Evolutionary conservation across 1,140 invertebrate genomes (phyloP).

Genomic region (Lordiphosa clarofinis): DNA sequence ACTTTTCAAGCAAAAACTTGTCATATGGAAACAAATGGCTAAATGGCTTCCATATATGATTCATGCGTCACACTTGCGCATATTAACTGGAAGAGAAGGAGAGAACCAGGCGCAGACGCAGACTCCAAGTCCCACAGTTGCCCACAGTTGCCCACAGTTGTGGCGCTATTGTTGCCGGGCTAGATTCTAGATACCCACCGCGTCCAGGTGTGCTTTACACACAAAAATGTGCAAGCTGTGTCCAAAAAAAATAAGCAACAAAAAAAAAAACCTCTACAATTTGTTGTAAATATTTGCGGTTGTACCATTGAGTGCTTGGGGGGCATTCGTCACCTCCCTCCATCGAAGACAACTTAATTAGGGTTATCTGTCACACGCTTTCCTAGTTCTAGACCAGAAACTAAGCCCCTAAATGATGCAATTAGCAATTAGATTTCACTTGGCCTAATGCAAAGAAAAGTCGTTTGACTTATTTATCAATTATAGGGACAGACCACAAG

Average conservation of each 20-base stretch:
- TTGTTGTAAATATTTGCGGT: constrained; percentile 35
- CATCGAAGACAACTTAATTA: constrained; percentile 59
- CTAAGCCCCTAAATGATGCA: constrained; percentile 61
- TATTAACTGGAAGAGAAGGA: constrained; percentile 40
- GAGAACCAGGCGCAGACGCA: constrained; percentile 10
- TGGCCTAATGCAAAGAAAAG: constrained; percentile 61
- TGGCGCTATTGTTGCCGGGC: constrained; percentile 58
- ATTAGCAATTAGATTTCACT: constrained; percentile 76
- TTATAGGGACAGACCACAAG: constrained; percentile 42
- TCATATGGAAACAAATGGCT: constrained; percentile 30
- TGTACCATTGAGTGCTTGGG: not conserved
- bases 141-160: constrained; percentile 35
- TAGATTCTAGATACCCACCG: constrained; percentile 66
- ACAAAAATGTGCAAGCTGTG: constrained; percentile 59
- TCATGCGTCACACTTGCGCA: constrained; percentile 70
- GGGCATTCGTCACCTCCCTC: constrained; percentile 7
- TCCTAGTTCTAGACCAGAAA: constrained; percentile 19
- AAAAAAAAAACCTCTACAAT: not conserved
- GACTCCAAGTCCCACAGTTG: constrained; percentile 19
- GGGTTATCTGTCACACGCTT: constrained; percentile 59
- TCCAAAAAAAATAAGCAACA: constrained; percentile 37
- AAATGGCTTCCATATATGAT: constrained; percentile 46
- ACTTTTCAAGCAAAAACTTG: constrained; percentile 55
- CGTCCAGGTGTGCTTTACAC: constrained; percentile 59
- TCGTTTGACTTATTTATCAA: constrained; percentile 71